Base-by-base conservation (phyloP, 2,113 vertebrate species). In the Eretmochelys imbricata region DNA sequence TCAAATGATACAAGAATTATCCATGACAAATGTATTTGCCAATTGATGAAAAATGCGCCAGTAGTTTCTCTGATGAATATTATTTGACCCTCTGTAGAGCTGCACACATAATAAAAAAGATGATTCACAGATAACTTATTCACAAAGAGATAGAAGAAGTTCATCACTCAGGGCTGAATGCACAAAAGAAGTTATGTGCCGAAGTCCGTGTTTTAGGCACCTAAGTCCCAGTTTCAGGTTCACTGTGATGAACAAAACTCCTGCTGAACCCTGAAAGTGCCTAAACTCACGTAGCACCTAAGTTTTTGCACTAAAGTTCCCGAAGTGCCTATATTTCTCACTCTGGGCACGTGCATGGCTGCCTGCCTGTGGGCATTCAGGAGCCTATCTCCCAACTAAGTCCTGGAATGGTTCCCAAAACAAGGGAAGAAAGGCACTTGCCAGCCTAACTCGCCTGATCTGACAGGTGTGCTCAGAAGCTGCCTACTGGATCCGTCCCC, bases 121-220 rank as follows among this genome's bases (percentile, higher is more conserved):
- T 13, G 42, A 42, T 76, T 76, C 24, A 42, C 38, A 76, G 42
- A 27, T 48, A 27, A 76, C 4, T 2, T 84, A n/a, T 78, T 83
- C 24, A 93, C 29, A 3, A 20, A 0, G 0, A 1, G 6, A 3
- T 17, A 17, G 29, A 10, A 75, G 79, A n/a, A 89, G 35, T 20
- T 69, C 19, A 38, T 69, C 35, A 38, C 65, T 38, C 65, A 69
- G 65, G 65, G 8, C 35, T 65, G 62, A 65, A 35, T n/a, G 65
- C 65, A 38, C 35, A n/a, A n/a, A 20, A 69, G 17, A 19, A 69
- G 17, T n/a, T n/a, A 38, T 31, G 31, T 35, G 31, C 31, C 4
- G 31, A 65, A 65, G 14, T 35, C 62, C 62, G 29, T 55, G 54
- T 25, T 55, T 65, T 35, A 35, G 62, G 16, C 31, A 16, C 62